These are phyloP conservation scores for Oryzias melastigma DNA, from an alignment of 2,113 vertebrate genomes.

Conservation along the genomic window DNA sequence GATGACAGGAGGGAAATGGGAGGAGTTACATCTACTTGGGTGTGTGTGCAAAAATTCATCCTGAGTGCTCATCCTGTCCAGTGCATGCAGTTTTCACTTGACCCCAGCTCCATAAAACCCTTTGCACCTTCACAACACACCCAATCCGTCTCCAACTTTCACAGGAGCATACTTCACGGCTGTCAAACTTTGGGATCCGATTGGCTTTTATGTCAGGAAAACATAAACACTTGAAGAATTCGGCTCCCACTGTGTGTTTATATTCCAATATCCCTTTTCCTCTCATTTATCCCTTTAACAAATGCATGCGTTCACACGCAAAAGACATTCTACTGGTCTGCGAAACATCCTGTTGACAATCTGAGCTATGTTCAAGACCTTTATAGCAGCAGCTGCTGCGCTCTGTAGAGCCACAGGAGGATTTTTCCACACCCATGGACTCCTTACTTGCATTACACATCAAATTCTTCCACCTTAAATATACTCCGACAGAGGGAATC, in stretches of 20 bases:
- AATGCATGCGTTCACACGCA: background rate
- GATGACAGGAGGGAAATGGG: constrained; percentile 8
- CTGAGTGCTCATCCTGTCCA: constrained; percentile 50
- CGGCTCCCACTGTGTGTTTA: background rate
- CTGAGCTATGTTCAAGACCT: constrained; percentile 56
- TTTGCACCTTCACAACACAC: constrained; percentile 44
- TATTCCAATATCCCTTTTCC: constrained; percentile 8
- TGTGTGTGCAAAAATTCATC: constrained; percentile 30
- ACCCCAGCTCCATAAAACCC: constrained; percentile 44
- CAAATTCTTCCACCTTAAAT: constrained; percentile 42
- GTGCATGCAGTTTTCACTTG: constrained; percentile 26
- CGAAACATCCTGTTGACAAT: constrained; percentile 46
- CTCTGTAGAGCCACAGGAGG: constrained; percentile 40
- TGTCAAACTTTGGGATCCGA: background rate
- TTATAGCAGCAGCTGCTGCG: constrained; percentile 58
- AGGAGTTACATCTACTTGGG: constrained; percentile 33
- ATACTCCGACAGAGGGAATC: constrained; percentile 56
- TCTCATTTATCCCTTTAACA: constrained; percentile 12
- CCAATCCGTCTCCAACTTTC: constrained; percentile 30
- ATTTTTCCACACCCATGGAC: constrained; percentile 44
- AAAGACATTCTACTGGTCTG: constrained; percentile 2
- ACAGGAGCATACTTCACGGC: constrained; percentile 7
- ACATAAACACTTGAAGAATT: background rate
- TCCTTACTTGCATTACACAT: constrained; percentile 52
- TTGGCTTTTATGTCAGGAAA: constrained; percentile 2